Conservation (phyloP, 2,797 vertebrate genomes). For the Pachyuromys duprasi region DNA sequence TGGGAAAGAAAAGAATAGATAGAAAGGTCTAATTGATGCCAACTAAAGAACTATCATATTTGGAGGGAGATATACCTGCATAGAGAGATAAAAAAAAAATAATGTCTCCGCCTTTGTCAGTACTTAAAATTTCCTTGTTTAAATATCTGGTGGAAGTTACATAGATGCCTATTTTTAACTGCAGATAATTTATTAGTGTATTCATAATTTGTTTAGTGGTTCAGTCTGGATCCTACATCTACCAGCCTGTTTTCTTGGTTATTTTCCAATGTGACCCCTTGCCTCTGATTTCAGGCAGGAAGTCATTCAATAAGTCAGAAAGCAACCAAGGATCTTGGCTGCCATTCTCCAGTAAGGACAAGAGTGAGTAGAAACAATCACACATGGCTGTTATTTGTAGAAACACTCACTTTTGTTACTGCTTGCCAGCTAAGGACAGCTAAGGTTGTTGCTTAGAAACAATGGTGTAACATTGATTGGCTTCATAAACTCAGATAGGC, state of each 20-base stretch:
- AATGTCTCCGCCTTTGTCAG: not conserved
- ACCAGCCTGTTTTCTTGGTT: not conserved
- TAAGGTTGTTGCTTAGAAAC: not conserved
- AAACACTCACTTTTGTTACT: not conserved
- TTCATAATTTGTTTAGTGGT: not conserved
- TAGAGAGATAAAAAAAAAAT: not conserved
- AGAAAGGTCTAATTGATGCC: not conserved
- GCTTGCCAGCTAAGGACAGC: not conserved
- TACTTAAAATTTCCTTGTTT: not conserved
- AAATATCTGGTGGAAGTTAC: not conserved
- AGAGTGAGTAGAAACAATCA: not conserved
- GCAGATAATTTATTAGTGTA: not conserved
- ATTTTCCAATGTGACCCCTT: not conserved
- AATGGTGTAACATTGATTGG: accelerated
- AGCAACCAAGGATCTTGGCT: not conserved
- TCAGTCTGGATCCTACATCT: not conserved
- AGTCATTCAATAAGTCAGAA: not conserved
- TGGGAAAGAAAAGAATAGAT: not conserved
- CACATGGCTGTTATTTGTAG: not conserved
- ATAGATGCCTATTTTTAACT: not conserved
- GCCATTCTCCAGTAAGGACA: not conserved
- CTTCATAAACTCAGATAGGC: not conserved
- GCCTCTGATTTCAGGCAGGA: not conserved
- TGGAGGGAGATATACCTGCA: not conserved
- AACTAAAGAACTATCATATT: not conserved